These are phyloP conservation scores for Cryptocephalus moraei DNA, from an alignment of 2,888 invertebrate genomes.

Conservation along the genomic window DNA sequence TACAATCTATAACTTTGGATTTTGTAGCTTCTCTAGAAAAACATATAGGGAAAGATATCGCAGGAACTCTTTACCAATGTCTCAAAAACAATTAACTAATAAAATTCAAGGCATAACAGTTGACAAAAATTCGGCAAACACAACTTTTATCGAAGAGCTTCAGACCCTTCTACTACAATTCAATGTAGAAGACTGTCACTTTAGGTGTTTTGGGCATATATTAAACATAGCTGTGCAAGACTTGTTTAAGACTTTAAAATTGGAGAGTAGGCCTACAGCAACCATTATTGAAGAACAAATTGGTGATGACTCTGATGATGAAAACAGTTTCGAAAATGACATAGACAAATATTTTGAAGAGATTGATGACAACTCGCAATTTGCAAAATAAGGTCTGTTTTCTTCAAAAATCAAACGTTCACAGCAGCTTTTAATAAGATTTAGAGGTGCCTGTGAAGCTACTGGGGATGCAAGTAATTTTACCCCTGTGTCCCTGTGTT, in stretches of 20 bases:
- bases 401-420: too few species aligned
- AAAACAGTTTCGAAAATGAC: too few species aligned
- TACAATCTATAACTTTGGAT: too few species aligned
- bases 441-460: constrained; percentile 4
- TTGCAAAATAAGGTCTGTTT: neutral
- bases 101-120: constrained; percentile 20
- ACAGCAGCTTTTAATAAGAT: too few species aligned
- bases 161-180: constrained; percentile 3
- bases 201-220: constrained; percentile 20
- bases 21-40: too few species aligned
- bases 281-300: too few species aligned
- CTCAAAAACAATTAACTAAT: constrained; percentile 10
- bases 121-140: constrained; percentile 16
- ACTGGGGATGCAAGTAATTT: constrained; percentile 1
- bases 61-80: constrained; percentile 11
- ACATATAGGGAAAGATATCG: constrained; percentile 21
- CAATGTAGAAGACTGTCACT: constrained; percentile 18
- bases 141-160: constrained; percentile 17
- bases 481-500: constrained; percentile 1
- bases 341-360: too few species aligned
- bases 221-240: constrained; percentile 21
- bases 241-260: constrained; percentile 4
- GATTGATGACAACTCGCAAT: too few species aligned
- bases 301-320: too few species aligned
- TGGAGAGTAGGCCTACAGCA: constrained; percentile 1